These are phyloP conservation scores for Scrobipalpa atriplicella DNA, from an alignment of 2,888 invertebrate genomes.

Conservation along the genomic window DNA sequence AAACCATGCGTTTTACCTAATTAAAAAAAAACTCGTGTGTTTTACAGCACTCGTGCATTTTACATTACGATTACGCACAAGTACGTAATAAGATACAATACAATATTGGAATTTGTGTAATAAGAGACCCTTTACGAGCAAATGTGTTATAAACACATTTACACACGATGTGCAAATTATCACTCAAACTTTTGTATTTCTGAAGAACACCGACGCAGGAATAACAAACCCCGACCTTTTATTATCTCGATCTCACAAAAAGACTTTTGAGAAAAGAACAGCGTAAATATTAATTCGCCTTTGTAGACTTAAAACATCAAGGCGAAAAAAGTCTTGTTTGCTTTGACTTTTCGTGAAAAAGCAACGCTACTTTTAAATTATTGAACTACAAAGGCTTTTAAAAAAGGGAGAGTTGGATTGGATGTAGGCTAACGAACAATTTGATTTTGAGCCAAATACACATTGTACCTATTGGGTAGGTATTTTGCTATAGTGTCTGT, in stretches of 20 bases:
- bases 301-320: slow-evolving; percentile 11
- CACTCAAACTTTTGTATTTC: neutral
- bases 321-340: slow-evolving; percentile 1
- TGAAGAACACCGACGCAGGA: slow-evolving; percentile 10
- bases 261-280: slow-evolving; percentile 6
- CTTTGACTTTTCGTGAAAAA: slow-evolving; percentile 1
- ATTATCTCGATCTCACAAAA: slow-evolving; percentile 23
- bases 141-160: too few species aligned
- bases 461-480: too few species aligned
- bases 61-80: too few species aligned
- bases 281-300: slow-evolving; percentile 25
- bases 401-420: neutral
- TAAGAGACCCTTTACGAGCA: too few species aligned
- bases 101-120: too few species aligned
- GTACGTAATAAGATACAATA: too few species aligned
- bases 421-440: neutral
- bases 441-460: too few species aligned
- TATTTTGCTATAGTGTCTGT: too few species aligned
- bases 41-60: too few species aligned
- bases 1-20: too few species aligned
- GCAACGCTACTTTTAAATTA: neutral
- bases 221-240: slow-evolving; percentile 19
- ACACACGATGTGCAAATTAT: too few species aligned
- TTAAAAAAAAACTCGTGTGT: too few species aligned
- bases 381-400: neutral